Evolutionary conservation across 2,888 invertebrate species (phyloP).

Genomic region (Cenopis cana): DNA sequence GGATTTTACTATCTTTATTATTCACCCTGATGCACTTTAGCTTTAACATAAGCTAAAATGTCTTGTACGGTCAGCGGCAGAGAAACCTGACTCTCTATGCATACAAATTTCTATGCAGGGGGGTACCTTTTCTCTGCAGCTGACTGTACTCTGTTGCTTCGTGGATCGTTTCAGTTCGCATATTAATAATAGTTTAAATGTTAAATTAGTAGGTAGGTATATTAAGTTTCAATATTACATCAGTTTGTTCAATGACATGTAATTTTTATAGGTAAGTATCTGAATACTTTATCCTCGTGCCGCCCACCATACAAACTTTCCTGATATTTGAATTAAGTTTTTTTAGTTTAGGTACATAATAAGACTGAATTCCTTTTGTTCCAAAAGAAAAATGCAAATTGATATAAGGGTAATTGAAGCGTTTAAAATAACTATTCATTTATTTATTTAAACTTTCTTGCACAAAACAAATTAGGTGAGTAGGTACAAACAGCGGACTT

Average conservation of each 20-base stretch:
- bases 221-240: constrained; percentile 60
- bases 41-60: constrained; percentile 35
- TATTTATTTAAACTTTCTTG: too few relatives aligned
- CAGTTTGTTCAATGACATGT: constrained; percentile 59
- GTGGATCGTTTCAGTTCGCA: constrained; percentile 47
- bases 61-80: too few relatives aligned
- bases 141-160: constrained; percentile 24
- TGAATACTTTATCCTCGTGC: constrained; percentile 50
- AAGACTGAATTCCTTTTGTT: neutral
- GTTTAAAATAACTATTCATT: too few relatives aligned
- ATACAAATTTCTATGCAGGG: too few relatives aligned
- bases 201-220: constrained; percentile 63
- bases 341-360: neutral
- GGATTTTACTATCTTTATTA: constrained; percentile 48
- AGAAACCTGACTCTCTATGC: too few relatives aligned
- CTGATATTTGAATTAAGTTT: neutral
- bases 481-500: too few relatives aligned
- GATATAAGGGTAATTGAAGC: too few relatives aligned
- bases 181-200: constrained; percentile 42
- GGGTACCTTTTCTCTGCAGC: too few relatives aligned
- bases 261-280: constrained; percentile 60
- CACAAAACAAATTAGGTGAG: too few relatives aligned
- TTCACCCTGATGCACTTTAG: constrained; percentile 48
- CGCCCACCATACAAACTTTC: neutral
- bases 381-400: neutral